A percentile compares a stretch with the other conserved stretches of the same genome.
phyloP scores from a whole-genome alignment of 2,113 vertebrate genomes.

The Turdus rufiventris region DNA sequence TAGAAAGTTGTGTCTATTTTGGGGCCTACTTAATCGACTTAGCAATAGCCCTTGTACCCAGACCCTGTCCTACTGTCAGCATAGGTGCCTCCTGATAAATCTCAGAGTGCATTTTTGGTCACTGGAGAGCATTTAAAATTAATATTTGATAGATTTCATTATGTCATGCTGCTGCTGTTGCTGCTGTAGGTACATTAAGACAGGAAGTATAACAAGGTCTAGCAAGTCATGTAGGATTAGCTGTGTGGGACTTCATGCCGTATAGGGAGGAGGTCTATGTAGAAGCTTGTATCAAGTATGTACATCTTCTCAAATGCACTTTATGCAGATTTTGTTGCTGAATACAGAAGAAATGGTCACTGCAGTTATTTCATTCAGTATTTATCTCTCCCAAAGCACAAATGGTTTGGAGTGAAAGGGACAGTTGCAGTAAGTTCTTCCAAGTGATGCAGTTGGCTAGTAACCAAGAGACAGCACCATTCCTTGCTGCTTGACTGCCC shows the following conservation, averaged over 20 bases:
- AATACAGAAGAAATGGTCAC: neutral
- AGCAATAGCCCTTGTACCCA: neutral
- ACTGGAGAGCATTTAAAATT: neutral
- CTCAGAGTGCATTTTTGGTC: neutral
- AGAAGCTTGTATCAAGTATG: neutral
- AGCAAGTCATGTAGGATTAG: neutral
- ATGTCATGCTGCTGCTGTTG: neutral
- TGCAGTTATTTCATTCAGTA: neutral
- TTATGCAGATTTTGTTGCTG: neutral
- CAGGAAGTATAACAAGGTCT: neutral
- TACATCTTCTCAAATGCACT: neutral
- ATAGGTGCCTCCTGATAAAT: neutral
- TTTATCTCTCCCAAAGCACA: neutral
- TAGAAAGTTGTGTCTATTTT: conserved; percentile 40
- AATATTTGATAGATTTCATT: conserved; percentile 5
- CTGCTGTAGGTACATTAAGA: neutral
- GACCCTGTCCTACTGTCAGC: neutral
- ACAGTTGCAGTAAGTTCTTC: neutral
- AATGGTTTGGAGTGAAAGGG: neutral
- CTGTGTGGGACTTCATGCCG: neutral
- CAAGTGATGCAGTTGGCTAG: neutral
- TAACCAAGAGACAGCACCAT: neutral
- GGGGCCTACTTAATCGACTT: neutral
- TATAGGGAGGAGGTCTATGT: neutral
- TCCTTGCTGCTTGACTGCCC: neutral